phyloP scores from a whole-genome alignment of 2,797 vertebrate species.

The Chrysolophus pictus region DNA sequence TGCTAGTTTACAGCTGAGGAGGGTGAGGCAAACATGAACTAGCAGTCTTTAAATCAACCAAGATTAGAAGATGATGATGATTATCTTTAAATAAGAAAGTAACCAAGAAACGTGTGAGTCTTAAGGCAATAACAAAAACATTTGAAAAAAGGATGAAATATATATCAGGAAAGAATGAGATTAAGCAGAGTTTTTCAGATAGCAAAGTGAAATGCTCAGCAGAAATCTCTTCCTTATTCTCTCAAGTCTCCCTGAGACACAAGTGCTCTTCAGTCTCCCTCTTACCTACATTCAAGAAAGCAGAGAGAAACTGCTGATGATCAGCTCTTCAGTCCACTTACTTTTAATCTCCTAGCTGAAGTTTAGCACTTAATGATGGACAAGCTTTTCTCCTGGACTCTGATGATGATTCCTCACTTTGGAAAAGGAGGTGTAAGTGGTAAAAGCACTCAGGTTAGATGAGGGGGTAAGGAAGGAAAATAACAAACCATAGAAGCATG shows the following conservation, averaged over 20 bases:
- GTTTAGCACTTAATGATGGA: not conserved
- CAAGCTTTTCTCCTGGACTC: not conserved
- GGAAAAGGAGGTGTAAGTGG: not conserved
- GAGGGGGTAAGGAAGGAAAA: not conserved
- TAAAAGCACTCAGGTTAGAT: not conserved
- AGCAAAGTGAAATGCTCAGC: not conserved
- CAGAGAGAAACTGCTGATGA: not conserved
- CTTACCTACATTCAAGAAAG: not conserved
- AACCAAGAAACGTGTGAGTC: not conserved
- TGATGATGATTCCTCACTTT: not conserved
- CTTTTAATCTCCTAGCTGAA: not conserved
- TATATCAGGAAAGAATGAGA: not conserved
- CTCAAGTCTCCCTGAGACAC: not conserved
- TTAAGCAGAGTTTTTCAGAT: not conserved
- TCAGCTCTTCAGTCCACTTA: not conserved
- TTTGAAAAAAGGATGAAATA: not conserved
- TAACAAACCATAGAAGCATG: not conserved
- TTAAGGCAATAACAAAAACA: not conserved
- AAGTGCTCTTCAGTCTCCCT: not conserved
- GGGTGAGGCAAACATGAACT: not conserved
- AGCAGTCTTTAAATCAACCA: not conserved
- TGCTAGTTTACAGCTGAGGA: not conserved
- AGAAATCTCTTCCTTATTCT: not conserved
- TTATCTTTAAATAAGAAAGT: not conserved
- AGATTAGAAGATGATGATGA: not conserved